A percentile compares a stretch with the other conserved stretches of the same genome.
Conservation (phyloP, 2,797 vertebrate species). For the Mallotus villosus region DNA sequence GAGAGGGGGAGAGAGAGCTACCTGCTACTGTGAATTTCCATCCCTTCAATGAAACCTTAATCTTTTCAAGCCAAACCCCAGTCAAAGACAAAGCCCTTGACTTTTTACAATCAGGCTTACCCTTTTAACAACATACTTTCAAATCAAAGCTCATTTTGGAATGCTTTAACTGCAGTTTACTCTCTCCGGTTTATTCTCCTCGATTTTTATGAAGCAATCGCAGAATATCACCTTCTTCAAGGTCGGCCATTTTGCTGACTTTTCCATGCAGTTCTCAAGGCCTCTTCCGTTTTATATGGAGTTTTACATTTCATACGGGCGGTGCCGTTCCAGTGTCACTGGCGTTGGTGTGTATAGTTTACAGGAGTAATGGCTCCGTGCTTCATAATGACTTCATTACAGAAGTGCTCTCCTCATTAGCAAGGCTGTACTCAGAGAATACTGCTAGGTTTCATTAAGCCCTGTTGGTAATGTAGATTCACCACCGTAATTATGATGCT, state of each 20-base stretch:
- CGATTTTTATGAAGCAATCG: conserved; percentile 26
- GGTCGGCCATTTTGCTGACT: conserved; percentile 26
- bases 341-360: conserved; percentile 12
- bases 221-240: conserved; percentile 46
- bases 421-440: neutral
- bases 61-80: conserved; percentile 23
- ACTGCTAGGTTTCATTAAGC: conserved; percentile 19
- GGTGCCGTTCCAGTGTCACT: conserved; percentile 12
- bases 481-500: conserved; percentile 9
- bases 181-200: neutral
- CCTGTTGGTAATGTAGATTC: conserved; percentile 3
- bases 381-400: conserved; percentile 22
- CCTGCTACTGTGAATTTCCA: conserved; percentile 24
- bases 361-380: conserved; percentile 6
- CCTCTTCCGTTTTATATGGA: conserved; percentile 5
- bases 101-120: conserved; percentile 24
- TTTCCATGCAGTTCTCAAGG: conserved; percentile 18
- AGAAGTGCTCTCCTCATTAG: conserved; percentile 29
- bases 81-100: neutral
- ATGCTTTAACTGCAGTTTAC: neutral
- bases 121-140: conserved; percentile 26
- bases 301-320: conserved; percentile 25
- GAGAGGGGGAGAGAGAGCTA: neutral
- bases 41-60: conserved; percentile 31
- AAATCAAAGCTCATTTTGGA: conserved; percentile 5